Evolutionary conservation across 2,888 invertebrate species (phyloP).

Genomic region (Agonum fuliginosum): DNA sequence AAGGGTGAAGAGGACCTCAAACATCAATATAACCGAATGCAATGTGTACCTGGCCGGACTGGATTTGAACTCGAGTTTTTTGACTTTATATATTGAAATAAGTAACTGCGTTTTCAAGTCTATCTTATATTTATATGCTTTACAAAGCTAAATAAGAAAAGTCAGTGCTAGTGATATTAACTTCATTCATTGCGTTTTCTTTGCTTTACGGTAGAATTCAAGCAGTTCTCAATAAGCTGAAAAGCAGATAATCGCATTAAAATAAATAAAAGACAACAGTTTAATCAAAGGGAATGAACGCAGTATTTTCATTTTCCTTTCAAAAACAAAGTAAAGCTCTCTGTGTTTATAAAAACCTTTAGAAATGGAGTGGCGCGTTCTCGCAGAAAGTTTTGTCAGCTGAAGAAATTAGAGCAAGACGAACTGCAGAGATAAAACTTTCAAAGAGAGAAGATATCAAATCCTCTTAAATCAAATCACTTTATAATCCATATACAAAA

Average conservation of each 20-base stretch:
- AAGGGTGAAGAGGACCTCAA: too few relatives aligned
- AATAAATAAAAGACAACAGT: not conserved
- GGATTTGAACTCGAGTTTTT: too few relatives aligned
- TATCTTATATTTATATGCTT: too few relatives aligned
- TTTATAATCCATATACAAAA: slow-evolving; percentile 37
- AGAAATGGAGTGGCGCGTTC: slow-evolving; percentile 5
- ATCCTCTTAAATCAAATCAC: slow-evolving; percentile 35
- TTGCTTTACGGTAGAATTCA: not conserved
- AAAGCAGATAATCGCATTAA: not conserved
- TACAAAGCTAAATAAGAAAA: too few relatives aligned
- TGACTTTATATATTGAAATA: too few relatives aligned
- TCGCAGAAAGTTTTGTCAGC: slow-evolving; percentile 15
- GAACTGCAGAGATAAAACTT: slow-evolving; percentile 11
- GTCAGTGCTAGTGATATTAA: too few relatives aligned
- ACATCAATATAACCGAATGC: too few relatives aligned
- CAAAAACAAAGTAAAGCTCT: slow-evolving; percentile 18
- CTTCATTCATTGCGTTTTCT: not conserved
- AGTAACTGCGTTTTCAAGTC: too few relatives aligned
- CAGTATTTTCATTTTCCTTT: slow-evolving; percentile 12
- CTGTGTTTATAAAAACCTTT: slow-evolving; percentile 20
- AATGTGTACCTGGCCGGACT: too few relatives aligned
- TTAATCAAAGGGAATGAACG: not conserved
- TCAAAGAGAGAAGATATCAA: slow-evolving; percentile 10
- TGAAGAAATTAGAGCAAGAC: not conserved
- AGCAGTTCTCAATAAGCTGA: not conserved